Percentiles rank a stretch among this genome's conserved stretches.
These are phyloP conservation scores for Cuculus canorus DNA, from an alignment of 2,797 vertebrate species.

Conservation along the genomic window DNA sequence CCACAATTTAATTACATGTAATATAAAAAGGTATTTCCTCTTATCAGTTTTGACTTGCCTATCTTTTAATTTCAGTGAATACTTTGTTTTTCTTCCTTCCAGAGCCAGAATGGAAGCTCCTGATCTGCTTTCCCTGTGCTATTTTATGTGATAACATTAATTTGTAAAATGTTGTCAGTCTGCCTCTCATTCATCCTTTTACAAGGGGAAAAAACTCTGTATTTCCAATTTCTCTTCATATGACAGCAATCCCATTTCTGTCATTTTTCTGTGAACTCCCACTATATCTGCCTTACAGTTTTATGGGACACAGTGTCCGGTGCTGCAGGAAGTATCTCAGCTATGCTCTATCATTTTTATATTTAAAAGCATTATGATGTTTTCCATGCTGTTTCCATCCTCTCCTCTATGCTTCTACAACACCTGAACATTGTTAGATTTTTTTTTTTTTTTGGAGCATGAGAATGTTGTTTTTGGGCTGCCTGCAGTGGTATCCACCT, in stretches of 20 bases:
- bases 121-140: neutral
- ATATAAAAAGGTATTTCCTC: constrained; percentile 69
- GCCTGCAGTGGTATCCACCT: neutral
- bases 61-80: constrained; percentile 48
- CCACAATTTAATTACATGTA: constrained; percentile 54
- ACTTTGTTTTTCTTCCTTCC: constrained; percentile 33
- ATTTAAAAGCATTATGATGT: neutral
- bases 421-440: neutral
- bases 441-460: neutral
- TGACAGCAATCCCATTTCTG: constrained; percentile 1
- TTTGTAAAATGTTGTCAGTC: constrained; percentile 14
- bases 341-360: neutral
- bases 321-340: neutral
- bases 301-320: neutral
- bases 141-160: constrained; percentile 12
- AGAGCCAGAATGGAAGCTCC: constrained; percentile 20
- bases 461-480: neutral
- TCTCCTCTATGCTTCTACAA: neutral
- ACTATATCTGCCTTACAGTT: neutral
- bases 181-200: neutral
- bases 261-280: constrained; percentile 33
- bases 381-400: neutral
- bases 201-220: neutral
- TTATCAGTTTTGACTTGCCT: constrained; percentile 65
- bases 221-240: constrained; percentile 6